Percentiles rank a stretch among this genome's conserved stretches.
These are phyloP conservation scores for Columba livia DNA, from an alignment of 2,113 vertebrate species.

Conservation along the genomic window DNA sequence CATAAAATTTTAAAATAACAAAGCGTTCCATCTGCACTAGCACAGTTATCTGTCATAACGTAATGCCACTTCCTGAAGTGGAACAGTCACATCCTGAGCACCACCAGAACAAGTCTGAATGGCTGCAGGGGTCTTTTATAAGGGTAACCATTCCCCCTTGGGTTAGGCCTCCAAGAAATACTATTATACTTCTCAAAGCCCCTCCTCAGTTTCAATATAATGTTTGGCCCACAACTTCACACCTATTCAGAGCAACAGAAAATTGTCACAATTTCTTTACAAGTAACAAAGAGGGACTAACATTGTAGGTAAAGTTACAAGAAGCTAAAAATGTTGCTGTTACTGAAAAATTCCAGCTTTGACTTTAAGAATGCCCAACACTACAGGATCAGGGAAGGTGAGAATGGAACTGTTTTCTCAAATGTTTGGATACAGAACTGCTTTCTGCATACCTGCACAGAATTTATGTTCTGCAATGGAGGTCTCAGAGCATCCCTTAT, in stretches of 20 bases:
- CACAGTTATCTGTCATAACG: neutral
- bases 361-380: neutral
- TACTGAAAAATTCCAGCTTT: neutral
- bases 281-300: neutral
- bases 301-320: accelerated
- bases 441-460: slow-evolving; percentile 86
- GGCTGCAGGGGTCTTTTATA: neutral
- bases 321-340: neutral
- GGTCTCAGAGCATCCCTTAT: slow-evolving; percentile 93
- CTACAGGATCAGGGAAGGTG: neutral
- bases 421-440: neutral
- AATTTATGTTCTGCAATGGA: slow-evolving; percentile 91
- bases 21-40: neutral
- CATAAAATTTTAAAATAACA: neutral
- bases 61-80: neutral
- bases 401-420: neutral
- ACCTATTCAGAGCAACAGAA: neutral
- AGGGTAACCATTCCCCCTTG: neutral
- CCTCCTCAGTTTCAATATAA: neutral
- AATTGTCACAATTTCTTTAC: neutral
- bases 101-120: neutral
- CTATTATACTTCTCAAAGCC: neutral
- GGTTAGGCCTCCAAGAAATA: neutral
- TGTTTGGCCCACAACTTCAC: neutral
- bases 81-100: neutral